Evolutionary conservation across 1,140 invertebrate genomes (phyloP), one percentile per base, ranked within the genome.

Genomic region (Calliphora vicina): DNA sequence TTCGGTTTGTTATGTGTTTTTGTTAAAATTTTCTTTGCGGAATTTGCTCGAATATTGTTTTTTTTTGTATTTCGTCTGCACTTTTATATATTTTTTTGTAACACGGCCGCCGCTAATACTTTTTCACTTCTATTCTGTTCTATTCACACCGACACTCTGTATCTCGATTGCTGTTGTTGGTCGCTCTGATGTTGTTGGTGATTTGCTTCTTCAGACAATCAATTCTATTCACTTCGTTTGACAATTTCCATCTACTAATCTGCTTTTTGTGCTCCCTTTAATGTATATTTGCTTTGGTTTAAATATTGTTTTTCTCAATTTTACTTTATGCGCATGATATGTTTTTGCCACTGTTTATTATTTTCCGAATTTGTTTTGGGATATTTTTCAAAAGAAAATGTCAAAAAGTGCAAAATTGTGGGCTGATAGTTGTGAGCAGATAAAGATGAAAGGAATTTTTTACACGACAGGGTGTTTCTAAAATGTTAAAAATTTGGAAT

Each of bases 31-130:
- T 57, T 57, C 45, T 80, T 80, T 80, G 17, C 27, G 35, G 73
- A 76, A 76, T 76, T 35, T 76, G 29, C 73, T 76, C 73, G 73
- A 76, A 76, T 35, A 35, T 3, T 74, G 27, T 74, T 76, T 76
- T 76, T 74, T 74, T 27, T 27, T 73, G 26, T 73, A 27, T 17
- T 17, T 73, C 4, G 25, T 67, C 17, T 76, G 27, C 50, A 42
- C 29, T 76, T 57, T 72, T 72, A 42, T 76, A 42, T 73, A 17
- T 27, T 35, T 8, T 35, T 35, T 35, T 35, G 10, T 35, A 35
- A 35, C 10, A 35, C 35, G 5, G 10, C 35, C 35, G 35, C 72
- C 12, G 13, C 15, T 73, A 17, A 27, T 27, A 27, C 71, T 73
- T 73, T 27, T 27, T 27, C 27, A 1, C 13, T 26, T 73, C 10